phyloP scores from a whole-genome alignment of 2,113 vertebrate species.

The Peromyscus maniculatus region DNA sequence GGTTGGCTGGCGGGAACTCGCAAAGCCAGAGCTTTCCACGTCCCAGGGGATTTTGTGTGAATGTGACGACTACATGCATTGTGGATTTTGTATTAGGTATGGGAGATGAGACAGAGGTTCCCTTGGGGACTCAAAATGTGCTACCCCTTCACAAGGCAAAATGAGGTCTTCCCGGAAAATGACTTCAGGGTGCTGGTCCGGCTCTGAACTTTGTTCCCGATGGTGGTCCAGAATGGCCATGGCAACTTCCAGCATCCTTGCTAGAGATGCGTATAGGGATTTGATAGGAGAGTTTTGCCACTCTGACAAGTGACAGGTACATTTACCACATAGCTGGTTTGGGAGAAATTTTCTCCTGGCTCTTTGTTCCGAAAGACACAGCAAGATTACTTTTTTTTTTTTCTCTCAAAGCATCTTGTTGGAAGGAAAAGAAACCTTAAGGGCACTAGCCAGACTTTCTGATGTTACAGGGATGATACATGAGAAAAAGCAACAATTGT shows the following conservation, averaged over 20 bases:
- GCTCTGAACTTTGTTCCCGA: neutral
- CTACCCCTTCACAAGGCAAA: neutral
- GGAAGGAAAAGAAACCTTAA: neutral
- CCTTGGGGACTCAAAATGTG: neutral
- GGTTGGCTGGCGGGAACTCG: neutral
- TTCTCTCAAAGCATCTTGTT: neutral
- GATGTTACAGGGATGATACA: neutral
- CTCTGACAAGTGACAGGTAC: fast-evolving
- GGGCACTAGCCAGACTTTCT: neutral
- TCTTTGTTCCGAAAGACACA: neutral
- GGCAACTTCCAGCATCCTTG: neutral
- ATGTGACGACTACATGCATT: neutral
- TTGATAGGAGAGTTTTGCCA: neutral
- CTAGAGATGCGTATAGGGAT: neutral
- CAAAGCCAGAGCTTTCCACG: neutral
- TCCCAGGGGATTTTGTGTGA: neutral
- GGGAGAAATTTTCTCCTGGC: neutral
- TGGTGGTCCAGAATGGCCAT: neutral
- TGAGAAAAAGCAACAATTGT: slow-evolving; percentile 48
- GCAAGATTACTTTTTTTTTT: neutral
- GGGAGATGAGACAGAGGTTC: neutral
- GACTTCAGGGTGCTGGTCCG: neutral
- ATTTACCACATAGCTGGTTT: neutral
- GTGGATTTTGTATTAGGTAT: neutral
- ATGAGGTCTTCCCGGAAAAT: neutral